phyloP scores from a whole-genome alignment of 2,797 vertebrate genomes.

The Podargus strigoides region DNA sequence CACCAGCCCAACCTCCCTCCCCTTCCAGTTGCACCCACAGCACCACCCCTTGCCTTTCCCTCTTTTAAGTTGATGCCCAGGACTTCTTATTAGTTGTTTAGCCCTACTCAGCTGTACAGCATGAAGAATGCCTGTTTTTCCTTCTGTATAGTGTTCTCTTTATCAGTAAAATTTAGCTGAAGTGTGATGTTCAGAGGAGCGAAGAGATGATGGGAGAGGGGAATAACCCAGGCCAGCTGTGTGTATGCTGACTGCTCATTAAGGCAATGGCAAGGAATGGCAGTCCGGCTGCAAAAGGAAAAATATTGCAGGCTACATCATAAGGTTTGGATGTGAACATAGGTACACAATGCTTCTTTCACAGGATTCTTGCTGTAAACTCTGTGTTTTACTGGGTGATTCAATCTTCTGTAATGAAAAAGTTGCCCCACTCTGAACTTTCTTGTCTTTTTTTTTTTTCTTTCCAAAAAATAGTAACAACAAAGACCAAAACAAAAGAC shows the following conservation, averaged over 20 bases:
- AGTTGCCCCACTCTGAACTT: constrained; percentile 33
- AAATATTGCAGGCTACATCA: neutral
- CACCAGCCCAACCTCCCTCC: neutral
- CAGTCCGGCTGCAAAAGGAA: neutral
- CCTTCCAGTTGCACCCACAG: neutral
- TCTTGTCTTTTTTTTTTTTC: neutral
- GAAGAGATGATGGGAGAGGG: neutral
- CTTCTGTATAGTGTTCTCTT: neutral
- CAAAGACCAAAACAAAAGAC: constrained; percentile 28
- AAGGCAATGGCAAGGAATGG: neutral
- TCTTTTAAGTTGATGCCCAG: neutral
- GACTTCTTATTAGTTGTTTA: neutral
- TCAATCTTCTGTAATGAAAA: constrained; percentile 43
- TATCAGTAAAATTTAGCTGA: neutral
- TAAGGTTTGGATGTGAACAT: neutral
- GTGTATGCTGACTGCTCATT: neutral
- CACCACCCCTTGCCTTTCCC: neutral
- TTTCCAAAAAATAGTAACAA: neutral
- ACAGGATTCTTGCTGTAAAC: constrained; percentile 24
- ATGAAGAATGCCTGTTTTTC: neutral
- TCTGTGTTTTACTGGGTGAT: constrained; percentile 13
- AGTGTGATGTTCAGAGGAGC: neutral
- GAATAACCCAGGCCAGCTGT: neutral
- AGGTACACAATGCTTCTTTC: constrained; percentile 11
- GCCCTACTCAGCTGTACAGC: neutral